A percentile compares a stretch with the other conserved stretches of the same genome.
phyloP scores from a whole-genome alignment of 1,140 invertebrate species.

The Calephelis nemesis region DNA sequence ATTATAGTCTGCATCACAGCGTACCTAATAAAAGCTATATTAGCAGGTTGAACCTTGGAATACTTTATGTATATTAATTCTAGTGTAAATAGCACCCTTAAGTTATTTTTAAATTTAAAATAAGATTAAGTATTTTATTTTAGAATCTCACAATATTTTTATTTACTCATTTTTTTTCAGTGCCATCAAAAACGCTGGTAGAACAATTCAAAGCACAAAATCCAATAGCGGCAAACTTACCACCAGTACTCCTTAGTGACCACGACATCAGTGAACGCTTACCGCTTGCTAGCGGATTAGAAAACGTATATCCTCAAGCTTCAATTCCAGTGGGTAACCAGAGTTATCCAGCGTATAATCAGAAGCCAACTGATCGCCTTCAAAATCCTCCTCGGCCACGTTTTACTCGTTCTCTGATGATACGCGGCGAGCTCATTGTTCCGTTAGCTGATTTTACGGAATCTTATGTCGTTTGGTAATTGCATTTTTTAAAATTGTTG shows the following conservation, averaged over 20 bases:
- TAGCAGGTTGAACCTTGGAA: no score
- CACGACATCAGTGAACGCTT: constrained; percentile 37
- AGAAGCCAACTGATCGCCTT: constrained; percentile 3
- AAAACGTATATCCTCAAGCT: background rate
- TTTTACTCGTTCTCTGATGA: constrained; percentile 39
- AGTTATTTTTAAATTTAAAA: no score
- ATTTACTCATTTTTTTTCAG: constrained; percentile 29
- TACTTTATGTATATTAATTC: no score
- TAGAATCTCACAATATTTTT: no score
- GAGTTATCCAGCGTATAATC: background rate
- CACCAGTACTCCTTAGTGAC: constrained; percentile 40
- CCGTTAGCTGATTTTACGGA: constrained; percentile 55
- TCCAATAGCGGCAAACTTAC: constrained; percentile 39
- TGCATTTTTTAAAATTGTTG: background rate
- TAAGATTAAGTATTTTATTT: no score
- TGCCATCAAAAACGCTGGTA: constrained; percentile 42
- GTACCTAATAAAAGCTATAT: no score
- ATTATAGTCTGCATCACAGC: no score
- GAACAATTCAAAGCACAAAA: constrained; percentile 47
- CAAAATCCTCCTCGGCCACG: constrained; percentile 28
- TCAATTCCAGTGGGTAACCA: background rate
- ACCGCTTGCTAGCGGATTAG: background rate
- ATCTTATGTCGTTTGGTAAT: constrained; percentile 45
- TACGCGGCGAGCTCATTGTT: constrained; percentile 50
- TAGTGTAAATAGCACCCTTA: no score